phyloP scores from a whole-genome alignment of 2,888 invertebrate species.

The Eucera pruinosa region DNA sequence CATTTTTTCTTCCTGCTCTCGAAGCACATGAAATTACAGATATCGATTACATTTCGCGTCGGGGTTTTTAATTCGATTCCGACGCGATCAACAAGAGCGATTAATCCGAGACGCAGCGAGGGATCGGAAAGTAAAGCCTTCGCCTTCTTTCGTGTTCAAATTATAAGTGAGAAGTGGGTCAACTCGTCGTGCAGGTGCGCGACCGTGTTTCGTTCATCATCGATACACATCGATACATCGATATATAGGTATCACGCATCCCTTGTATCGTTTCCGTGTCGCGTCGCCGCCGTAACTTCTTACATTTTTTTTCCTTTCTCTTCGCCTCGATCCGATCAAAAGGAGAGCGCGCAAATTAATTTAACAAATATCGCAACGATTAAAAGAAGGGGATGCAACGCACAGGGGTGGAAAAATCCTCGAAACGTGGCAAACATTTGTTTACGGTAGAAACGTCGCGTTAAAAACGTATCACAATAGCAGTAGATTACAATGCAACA shows the following conservation, averaged over 20 bases:
- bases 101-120: slow-evolving; percentile 26
- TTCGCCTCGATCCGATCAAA: too few species aligned
- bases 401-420: too few species aligned
- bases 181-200: slow-evolving; percentile 64
- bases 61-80: slow-evolving; percentile 22
- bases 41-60: slow-evolving; percentile 10
- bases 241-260: too few species aligned
- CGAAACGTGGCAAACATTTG: too few species aligned
- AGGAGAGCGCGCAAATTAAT: too few species aligned
- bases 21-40: not conserved
- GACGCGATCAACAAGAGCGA: slow-evolving; percentile 20
- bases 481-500: too few species aligned
- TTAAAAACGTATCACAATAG: too few species aligned
- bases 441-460: too few species aligned
- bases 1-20: not conserved
- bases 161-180: slow-evolving; percentile 66
- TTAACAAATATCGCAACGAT: too few species aligned
- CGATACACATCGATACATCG: too few species aligned
- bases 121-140: slow-evolving; percentile 40
- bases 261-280: slow-evolving; percentile 54
- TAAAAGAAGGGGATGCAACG: too few species aligned
- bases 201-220: slow-evolving; percentile 52
- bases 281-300: slow-evolving; percentile 33
- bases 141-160: slow-evolving; percentile 58
- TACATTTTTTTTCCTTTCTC: not conserved